Evolutionary conservation across 2,888 invertebrate species (phyloP), one percentile per base, ranked within the genome.

Genomic region (Lithodes maja): DNA sequence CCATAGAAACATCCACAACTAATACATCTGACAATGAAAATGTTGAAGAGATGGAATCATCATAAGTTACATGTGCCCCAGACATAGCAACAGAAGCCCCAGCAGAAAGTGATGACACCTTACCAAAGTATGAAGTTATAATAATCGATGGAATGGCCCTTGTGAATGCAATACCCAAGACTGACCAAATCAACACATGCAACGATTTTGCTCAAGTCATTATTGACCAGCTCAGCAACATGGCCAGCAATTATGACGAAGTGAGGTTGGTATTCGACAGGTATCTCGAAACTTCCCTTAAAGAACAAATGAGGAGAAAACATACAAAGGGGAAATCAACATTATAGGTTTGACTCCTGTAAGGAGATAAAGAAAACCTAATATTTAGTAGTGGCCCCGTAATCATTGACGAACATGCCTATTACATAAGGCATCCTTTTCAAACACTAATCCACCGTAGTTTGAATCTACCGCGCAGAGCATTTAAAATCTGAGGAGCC

Each of bases 101-200:
- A n/a, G n/a, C n/a, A n/a, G n/a, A n/a, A n/a, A n/a, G n/a, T n/a
- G n/a, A n/a, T n/a, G n/a, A n/a, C n/a, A n/a, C n/a, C n/a, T n/a
- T n/a, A n/a, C n/a, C n/a, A n/a, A n/a, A n/a, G n/a, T n/a, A n/a
- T 50, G n/a, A 68, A 83, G 83, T 83, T 2, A 52, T 83, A 69
- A 83, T 83, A 49, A 69, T 83, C 7, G 83, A 83, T 83, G 83
- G 71, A 2, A 83, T 81, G 81, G 54, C 54, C 55, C n/a, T 81
- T 49, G 81, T 81, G n/a, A 55, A 81, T 17, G 2, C 33, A 12
- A 50, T 81, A 9, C 9, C 17, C 81, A 81, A 81, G 49, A 81
- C 55, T 1, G 81, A 79, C 50, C 79, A 79, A 79, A 79, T 79
- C 12, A 50, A 52, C 5, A 79, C 79, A 81, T 83, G 71, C 17